These are phyloP conservation scores for Drosophila mimetica DNA, from an alignment of 2,888 invertebrate species.

Conservation along the genomic window DNA sequence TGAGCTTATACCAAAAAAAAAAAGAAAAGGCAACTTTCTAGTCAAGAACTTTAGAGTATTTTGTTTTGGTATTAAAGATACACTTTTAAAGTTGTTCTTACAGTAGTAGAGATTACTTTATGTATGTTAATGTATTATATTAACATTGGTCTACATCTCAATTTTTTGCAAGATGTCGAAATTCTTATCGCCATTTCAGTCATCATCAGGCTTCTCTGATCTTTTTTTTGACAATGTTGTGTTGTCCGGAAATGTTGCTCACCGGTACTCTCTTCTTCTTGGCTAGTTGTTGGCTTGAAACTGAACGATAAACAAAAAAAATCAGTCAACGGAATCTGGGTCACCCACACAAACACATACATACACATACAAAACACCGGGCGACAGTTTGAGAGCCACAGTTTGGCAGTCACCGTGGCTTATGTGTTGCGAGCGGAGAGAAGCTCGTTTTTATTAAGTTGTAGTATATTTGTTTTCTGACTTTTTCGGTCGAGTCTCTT, in stretches of 20 bases:
- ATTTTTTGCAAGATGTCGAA: too few relatives aligned
- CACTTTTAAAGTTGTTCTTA: too few relatives aligned
- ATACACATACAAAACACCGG: not conserved
- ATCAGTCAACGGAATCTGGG: constrained; percentile 27
- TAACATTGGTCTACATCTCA: too few relatives aligned
- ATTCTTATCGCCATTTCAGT: constrained; percentile 7
- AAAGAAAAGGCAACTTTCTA: too few relatives aligned
- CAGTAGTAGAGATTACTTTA: too few relatives aligned
- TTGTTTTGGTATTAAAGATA: too few relatives aligned
- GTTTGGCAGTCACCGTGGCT: constrained; percentile 10
- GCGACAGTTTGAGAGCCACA: constrained; percentile 35
- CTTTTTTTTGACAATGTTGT: constrained; percentile 12
- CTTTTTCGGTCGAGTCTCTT: constrained; percentile 24
- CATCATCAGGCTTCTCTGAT: constrained; percentile 5
- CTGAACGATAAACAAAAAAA: constrained; percentile 6
- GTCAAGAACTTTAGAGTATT: too few relatives aligned
- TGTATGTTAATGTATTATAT: too few relatives aligned
- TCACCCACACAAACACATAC: constrained; percentile 12
- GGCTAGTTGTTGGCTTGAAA: constrained; percentile 6
- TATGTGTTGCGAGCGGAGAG: constrained; percentile 18
- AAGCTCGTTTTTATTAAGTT: constrained; percentile 29
- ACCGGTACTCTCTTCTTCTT: constrained; percentile 6
- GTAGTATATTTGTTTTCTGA: constrained; percentile 23
- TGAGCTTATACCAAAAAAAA: too few relatives aligned
- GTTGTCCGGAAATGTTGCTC: constrained; percentile 41